Base-by-base conservation (phyloP, 2,113 vertebrate species). In the Oreocharis arfaki region DNA sequence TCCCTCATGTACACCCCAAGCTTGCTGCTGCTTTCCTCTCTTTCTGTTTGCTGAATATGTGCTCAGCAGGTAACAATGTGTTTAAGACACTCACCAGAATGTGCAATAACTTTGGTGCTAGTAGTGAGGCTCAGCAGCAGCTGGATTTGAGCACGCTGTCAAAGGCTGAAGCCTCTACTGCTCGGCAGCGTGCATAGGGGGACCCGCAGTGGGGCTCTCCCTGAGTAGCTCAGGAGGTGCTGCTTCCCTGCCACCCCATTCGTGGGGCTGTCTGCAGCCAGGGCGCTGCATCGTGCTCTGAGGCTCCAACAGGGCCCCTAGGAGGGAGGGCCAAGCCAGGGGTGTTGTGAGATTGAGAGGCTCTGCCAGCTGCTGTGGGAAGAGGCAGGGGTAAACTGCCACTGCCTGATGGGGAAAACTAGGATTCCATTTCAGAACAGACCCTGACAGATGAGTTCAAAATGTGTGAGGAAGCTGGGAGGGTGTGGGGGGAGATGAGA, bases 161-260 rank as follows among this genome's bases (percentile, higher is more conserved):
- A 4, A 91, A 97, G 84, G 93, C 97, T 89, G 97, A 97, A 97
- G 96, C 92, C 27, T 30, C 87, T 91, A 84, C 94, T 83, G 80
- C 95, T 89, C 11, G 3, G 95, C 96, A 96, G 68, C 1, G 1
- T 57, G 33, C 8, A 11, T 0, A 2, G 75, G 56, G 68, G 46
- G 52, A 74, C 91, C 93, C 55, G 39, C 3, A 7, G 44, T 3
- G 2, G 32, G 70, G 68, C 41, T 85, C 68, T 83, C 64, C 39
- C 4, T 3, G 11, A 16, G 39, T 42, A 24, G 30, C 64, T 94
- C 37, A 1, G 1, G 37, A 39, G 56, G 9, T 10, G 21, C 68
- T 86, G 68, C 56, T 39, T 82, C 27, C 17, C 3, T 81, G 32
- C 55, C 1, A 0, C 56, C 42, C 79, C 55, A 32, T 74, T n/a